Percentiles rank a stretch among this genome's conserved stretches.
Conservation (phyloP, 2,797 vertebrate species). For the Scomberomorus guttatus region DNA sequence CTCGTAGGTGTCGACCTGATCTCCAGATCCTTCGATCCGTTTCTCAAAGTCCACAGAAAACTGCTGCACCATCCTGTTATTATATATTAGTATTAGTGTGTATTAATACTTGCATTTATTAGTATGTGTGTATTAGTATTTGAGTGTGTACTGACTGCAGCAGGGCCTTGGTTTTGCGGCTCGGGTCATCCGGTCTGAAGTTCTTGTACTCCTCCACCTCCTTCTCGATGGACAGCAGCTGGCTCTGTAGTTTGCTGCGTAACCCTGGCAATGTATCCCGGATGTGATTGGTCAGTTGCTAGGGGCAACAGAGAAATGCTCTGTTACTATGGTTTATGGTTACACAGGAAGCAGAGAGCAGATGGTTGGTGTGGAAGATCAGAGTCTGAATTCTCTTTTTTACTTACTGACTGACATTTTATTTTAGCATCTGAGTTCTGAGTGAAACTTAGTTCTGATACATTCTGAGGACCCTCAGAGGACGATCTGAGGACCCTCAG, state of each 20-base stretch:
- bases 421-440: too few relatives aligned
- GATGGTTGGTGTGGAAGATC: background rate
- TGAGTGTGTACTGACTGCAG: conserved; percentile 87
- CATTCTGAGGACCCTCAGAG: too few relatives aligned
- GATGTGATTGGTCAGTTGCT: conserved; percentile 99
- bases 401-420: background rate
- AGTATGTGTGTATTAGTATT: background rate
- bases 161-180: conserved; percentile 96
- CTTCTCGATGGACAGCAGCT: conserved; percentile 97
- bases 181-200: conserved; percentile 94
- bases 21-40: conserved; percentile 95
- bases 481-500: too few relatives aligned
- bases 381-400: too few relatives aligned
- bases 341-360: background rate
- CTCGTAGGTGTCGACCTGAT: conserved; percentile 97
- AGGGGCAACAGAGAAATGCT: conserved; percentile 11
- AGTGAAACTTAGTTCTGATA: too few relatives aligned
- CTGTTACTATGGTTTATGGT: conserved; percentile 1
- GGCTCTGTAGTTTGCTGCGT: conserved; percentile 95
- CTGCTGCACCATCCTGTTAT: conserved; percentile 95
- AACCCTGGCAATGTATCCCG: conserved; percentile 93
- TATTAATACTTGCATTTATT: background rate
- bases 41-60: conserved; percentile 98
- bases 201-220: conserved; percentile 97
- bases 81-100: background rate